Evolutionary conservation across 2,888 invertebrate genomes (phyloP), one percentile per base, ranked within the genome.

Genomic region (Lymantria monacha): DNA sequence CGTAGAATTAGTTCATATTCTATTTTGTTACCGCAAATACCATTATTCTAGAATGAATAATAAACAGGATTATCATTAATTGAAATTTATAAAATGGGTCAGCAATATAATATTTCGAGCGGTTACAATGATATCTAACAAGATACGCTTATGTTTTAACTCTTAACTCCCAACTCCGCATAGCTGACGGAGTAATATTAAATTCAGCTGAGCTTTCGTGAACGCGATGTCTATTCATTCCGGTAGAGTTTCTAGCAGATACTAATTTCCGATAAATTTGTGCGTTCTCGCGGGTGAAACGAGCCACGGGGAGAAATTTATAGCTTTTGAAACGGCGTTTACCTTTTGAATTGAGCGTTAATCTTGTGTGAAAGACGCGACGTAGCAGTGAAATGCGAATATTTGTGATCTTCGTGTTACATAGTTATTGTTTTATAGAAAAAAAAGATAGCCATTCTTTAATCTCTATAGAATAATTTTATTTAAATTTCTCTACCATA

Each of bases 181-280:
- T 38, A 7, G 38, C 7, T 11, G 38, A 41, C 15, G 12, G 15
- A 11, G 15, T 15, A 15, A 41, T 52, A 63, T 63, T 63, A 59
- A 63, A 66, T 63, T 63, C 52, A 55, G 61, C 66, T 57, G 62
- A 70, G 62, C 60, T 63, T 57, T 59, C 56, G 55, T 60, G 66
- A 71, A 62, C 58, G 66, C 60, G 63, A 61, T 57, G 64, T 72
- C 66, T 72, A 73, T 72, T 70, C 73, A 74, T 67, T 64, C 69
- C 72, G 59, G 57, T 65, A 69, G 78, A 83, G 77, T 83, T 80
- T 73, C 75, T 74, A 77, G 69, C 68, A 71, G 71, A 74, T 79
- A 84, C 85, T 88, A 89, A 87, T 88, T 88, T 86, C 83, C 83
- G 80, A 87, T 88, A 86, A 87, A 87, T 87, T 87, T 83, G 82